Base-by-base conservation (phyloP, 2,888 invertebrate species). In the Brenthis hecate region DNA sequence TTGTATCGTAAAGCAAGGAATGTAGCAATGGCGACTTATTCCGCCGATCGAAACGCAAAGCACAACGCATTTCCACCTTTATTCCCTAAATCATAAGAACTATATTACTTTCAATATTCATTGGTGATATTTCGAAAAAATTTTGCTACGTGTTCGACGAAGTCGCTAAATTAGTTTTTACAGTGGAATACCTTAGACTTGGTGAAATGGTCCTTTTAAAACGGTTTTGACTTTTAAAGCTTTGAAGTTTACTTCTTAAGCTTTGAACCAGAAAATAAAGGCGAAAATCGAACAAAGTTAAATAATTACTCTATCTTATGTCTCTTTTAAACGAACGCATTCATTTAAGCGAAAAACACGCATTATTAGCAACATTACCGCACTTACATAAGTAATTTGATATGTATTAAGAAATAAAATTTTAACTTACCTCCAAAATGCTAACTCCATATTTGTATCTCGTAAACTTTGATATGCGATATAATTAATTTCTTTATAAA, bases 141-240 rank as follows among this genome's bases (percentile, higher is more conserved):
- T 54, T 68, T 70, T 57, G 67, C 60, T 65, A 68, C 68, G 28
- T 56, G 69, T 71, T 71, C 69, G 66, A 65, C 68, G 67, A 67
- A 70, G 68, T 61, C 65, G 70, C 57, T 32, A 75, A 76, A 76
- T 77, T 73, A 73, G 74, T 77, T 77, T 76, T 77, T 77, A 72
- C 71, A 50, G 64, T 69, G 68, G 36, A 68, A 74, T 72, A 70
- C 73, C 67, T 72, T 67, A 11, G 63, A 60, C 67, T 72, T 55
- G 65, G 72, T 68, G 69, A 65, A 69, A 68, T 68, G 69, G 51
- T 43, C 65, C 64, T 66, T 70, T 67, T 56, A 23, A 54, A 55
- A 57, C 23, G 23, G 43, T 58, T 58, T 67, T 54, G 61, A 66
- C 47, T 58, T 67, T 57, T 19, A 61, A 19, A 57, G 23, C 64